Conservation (phyloP, 2,113 vertebrate genomes). For the Pimephales promelas region DNA sequence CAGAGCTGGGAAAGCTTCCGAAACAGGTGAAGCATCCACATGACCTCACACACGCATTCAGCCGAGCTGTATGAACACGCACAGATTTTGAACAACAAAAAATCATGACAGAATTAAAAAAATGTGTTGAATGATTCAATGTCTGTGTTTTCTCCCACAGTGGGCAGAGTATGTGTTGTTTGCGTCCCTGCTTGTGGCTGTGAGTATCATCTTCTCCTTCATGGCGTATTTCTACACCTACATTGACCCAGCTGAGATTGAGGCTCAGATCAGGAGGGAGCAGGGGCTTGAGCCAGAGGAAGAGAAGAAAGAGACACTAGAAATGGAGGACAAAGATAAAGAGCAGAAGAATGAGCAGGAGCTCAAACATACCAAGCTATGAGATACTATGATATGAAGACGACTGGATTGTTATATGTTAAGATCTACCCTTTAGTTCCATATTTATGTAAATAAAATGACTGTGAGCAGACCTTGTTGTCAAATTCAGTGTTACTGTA, state of each 20-base stretch:
- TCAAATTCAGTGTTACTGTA: background rate
- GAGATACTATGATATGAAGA: slow-evolving; percentile 43
- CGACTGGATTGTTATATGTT: background rate
- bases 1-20: slow-evolving; percentile 77
- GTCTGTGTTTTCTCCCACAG: slow-evolving; percentile 66
- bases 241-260: slow-evolving; percentile 82
- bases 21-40: slow-evolving; percentile 78
- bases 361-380: slow-evolving; percentile 70
- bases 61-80: background rate
- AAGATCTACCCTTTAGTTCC: background rate
- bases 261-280: slow-evolving; percentile 80
- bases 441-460: background rate
- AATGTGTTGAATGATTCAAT: background rate
- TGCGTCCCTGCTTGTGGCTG: slow-evolving; percentile 83
- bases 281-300: slow-evolving; percentile 51
- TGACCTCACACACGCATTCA: background rate
- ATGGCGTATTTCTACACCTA: slow-evolving; percentile 95
- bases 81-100: background rate
- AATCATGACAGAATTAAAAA: background rate
- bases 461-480: background rate
- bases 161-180: slow-evolving; percentile 94
- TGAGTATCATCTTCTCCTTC: slow-evolving; percentile 87
- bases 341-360: slow-evolving; percentile 20
- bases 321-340: background rate
- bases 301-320: slow-evolving; percentile 44